phyloP scores from a whole-genome alignment of 1,140 invertebrate genomes.

The Philopotamus ludificatus region DNA sequence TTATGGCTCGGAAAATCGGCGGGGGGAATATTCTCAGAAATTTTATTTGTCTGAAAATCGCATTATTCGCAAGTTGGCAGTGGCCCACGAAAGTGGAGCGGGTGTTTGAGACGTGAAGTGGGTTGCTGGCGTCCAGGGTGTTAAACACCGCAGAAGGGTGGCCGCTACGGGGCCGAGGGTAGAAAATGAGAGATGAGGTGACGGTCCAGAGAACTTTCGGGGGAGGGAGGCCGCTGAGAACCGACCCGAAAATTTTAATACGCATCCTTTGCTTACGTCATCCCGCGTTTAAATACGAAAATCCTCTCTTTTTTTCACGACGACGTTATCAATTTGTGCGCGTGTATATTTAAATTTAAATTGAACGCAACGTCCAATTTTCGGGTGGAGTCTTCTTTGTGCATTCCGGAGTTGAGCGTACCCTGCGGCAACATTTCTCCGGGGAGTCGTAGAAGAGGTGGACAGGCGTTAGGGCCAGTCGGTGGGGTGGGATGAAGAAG shows the following conservation, averaged over 20 bases:
- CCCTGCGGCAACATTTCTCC: slow-evolving; percentile 17
- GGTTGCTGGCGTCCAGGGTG: background rate
- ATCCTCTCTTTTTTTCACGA: too few species aligned
- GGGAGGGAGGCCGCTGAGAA: slow-evolving; percentile 10
- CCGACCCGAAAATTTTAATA: background rate
- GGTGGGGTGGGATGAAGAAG: slow-evolving; percentile 8
- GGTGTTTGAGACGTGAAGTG: slow-evolving; percentile 27
- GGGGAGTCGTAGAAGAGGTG: slow-evolving; percentile 26
- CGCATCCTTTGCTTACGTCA: too few species aligned
- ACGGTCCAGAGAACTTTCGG: slow-evolving; percentile 10
- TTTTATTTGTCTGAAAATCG: slow-evolving; percentile 13
- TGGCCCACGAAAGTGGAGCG: slow-evolving; percentile 9
- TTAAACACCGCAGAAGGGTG: background rate
- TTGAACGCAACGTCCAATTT: too few species aligned
- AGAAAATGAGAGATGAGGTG: slow-evolving; percentile 16
- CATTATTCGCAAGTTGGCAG: slow-evolving; percentile 30
- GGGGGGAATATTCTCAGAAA: background rate
- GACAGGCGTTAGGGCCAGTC: slow-evolving; percentile 23
- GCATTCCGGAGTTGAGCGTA: background rate
- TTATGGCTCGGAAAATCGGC: too few species aligned
- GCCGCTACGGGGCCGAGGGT: background rate
- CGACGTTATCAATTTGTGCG: too few species aligned
- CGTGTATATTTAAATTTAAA: too few species aligned
- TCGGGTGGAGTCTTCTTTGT: background rate
- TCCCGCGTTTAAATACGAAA: too few species aligned